phyloP scores from a whole-genome alignment of 2,888 invertebrate genomes.

The Hydropsyche betteni region DNA sequence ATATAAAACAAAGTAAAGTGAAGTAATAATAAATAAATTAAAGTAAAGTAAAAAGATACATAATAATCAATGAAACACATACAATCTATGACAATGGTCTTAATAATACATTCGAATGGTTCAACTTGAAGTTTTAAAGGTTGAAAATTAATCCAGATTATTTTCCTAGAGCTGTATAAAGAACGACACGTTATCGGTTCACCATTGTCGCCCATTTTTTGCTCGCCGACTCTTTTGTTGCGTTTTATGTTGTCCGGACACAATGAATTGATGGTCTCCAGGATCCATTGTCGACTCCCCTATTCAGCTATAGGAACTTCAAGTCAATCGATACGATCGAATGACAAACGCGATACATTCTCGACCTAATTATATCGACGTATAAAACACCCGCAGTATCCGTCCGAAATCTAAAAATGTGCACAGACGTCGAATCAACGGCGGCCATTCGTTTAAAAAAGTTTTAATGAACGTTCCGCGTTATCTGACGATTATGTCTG shows the following conservation, averaged over 20 bases:
- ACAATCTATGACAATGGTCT: too few relatives aligned
- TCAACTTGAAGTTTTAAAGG: too few relatives aligned
- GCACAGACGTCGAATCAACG: too few relatives aligned
- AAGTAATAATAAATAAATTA: too few relatives aligned
- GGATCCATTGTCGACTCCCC: constrained; percentile 40
- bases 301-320: not conserved
- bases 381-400: not conserved
- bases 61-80: too few relatives aligned
- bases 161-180: constrained; percentile 1
- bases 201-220: constrained; percentile 47
- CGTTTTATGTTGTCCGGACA: constrained; percentile 50
- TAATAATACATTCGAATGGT: too few relatives aligned
- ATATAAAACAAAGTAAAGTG: too few relatives aligned
- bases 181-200: constrained; percentile 42
- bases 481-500: constrained; percentile 39
- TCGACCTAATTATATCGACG: not conserved
- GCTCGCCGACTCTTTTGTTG: constrained; percentile 46
- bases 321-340: constrained; percentile 13
- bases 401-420: not conserved
- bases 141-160: too few relatives aligned
- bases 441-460: constrained; percentile 40
- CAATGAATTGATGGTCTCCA: constrained; percentile 50
- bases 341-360: constrained; percentile 1
- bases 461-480: constrained; percentile 51
- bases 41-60: too few relatives aligned